Evolutionary conservation across 2,113 vertebrate genomes (phyloP).

Genomic region (Pomatorhinus ruficollis): DNA sequence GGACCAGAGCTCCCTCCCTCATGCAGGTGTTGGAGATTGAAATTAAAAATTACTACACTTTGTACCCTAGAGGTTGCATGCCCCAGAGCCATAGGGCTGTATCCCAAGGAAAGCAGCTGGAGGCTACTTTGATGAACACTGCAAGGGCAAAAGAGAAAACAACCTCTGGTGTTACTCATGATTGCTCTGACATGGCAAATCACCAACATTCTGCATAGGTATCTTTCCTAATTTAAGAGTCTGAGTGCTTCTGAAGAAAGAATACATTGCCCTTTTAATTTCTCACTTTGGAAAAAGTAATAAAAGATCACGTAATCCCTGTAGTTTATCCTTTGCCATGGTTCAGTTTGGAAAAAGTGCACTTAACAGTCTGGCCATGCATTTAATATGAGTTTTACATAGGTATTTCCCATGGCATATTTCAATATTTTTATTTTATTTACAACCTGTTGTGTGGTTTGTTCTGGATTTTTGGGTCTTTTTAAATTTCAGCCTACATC

Average conservation of each 20-base stretch:
- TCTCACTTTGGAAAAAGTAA: neutral
- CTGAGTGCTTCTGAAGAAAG: neutral
- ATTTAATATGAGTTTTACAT: neutral
- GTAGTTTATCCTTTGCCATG: neutral
- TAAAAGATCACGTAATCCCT: neutral
- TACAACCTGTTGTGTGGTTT: neutral
- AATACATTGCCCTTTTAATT: neutral
- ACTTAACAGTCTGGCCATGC: neutral
- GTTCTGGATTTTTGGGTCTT: neutral
- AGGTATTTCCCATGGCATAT: neutral
- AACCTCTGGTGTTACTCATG: neutral
- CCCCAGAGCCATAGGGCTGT: neutral
- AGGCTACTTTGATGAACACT: neutral
- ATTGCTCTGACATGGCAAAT: neutral
- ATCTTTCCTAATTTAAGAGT: neutral
- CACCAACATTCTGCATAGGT: neutral
- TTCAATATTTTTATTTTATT: neutral
- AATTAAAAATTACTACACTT: slow-evolving; percentile 2
- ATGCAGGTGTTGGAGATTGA: slow-evolving; percentile 9
- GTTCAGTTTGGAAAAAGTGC: neutral
- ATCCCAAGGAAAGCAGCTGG: slow-evolving; percentile 20
- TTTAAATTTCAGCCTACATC: neutral
- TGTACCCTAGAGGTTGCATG: neutral
- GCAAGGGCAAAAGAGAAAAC: neutral
- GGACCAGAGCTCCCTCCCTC: neutral